These are phyloP conservation scores for Saturnia japonica DNA, from an alignment of 2,888 invertebrate genomes.

Conservation along the genomic window DNA sequence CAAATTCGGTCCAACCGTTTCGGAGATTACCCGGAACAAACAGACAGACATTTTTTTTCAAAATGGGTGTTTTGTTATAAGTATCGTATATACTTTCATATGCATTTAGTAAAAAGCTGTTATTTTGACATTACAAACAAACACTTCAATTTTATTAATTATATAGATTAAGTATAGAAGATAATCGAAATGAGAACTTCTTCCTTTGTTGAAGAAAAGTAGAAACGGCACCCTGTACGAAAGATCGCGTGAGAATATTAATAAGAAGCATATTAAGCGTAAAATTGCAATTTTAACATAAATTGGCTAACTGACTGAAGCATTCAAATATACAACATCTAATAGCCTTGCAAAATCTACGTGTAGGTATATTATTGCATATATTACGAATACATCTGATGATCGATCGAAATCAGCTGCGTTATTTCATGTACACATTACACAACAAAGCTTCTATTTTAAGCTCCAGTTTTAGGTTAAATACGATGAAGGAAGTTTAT, in stretches of 20 bases:
- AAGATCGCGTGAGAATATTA: background rate
- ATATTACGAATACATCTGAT: background rate
- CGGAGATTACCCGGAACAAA: too few relatives aligned
- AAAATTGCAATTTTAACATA: background rate
- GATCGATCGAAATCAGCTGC: conserved; percentile 9
- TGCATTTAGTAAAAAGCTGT: too few relatives aligned
- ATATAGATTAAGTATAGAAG: too few relatives aligned
- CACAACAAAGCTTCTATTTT: background rate
- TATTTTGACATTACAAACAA: too few relatives aligned
- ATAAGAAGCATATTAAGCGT: background rate
- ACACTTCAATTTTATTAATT: too few relatives aligned
- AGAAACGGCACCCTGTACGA: background rate
- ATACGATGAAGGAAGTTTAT: conserved; percentile 3
- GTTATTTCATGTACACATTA: background rate
- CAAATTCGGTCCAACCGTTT: too few relatives aligned
- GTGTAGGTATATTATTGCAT: background rate
- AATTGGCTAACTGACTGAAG: conserved; percentile 8
- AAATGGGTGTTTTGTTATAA: too few relatives aligned
- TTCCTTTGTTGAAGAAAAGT: too few relatives aligned
- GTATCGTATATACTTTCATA: too few relatives aligned
- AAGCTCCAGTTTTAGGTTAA: conserved; percentile 4
- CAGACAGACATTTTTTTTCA: too few relatives aligned
- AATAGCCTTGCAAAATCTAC: background rate
- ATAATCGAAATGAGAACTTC: too few relatives aligned
- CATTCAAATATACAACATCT: background rate